Base-by-base conservation (phyloP, 2,888 invertebrate genomes). In the Hirtodrosophila confusa region DNA sequence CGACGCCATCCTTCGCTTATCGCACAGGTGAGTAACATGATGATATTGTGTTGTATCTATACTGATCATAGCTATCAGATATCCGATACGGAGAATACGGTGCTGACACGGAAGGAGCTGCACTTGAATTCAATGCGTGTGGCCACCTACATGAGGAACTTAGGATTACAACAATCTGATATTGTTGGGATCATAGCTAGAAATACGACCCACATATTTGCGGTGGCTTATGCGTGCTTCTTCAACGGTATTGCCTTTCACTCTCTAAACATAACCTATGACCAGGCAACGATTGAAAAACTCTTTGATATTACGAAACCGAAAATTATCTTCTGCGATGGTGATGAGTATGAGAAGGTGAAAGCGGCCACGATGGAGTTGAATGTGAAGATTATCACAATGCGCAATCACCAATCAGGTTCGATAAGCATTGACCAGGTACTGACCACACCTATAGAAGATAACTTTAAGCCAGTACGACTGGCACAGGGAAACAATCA, bases 401-500 rank as follows among this genome's bases (percentile, higher is more conserved):
- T 51, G 44, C 43, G 44, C n/a, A 50, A 43, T 33, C 27, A 27
- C 53, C 3, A 23, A 9, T 2, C 45, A 9, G 29, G 33, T 40
- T 17, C 27, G 23, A 33, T 12, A 5, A 6, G 17, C 41, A 45
- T 47, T 29, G 27, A 11, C 3, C 45, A 60, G 12, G 23, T 60
- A n/a, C 12, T 60, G 11, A 7, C 11, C 7, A 24, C 39, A 33
- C 23, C 45, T 1, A 9, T 35, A 0, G 35, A 40, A 24, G 23
- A 36, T 3, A 43, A 45, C 37, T 58, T 51, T 33, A 23, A n/a
- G 29, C 80, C 80, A 4, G 66, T 68, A 39, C 57, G 56, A 29
- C 62, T 76, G 6, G 70, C 67, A 17, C 37, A 67, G 24, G 79
- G 80, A 10, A 72, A 72, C 2, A 68, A 75, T 58, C 78, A 83